Evolutionary conservation across 2,888 invertebrate genomes (phyloP), one percentile per base, ranked within the genome.

Genomic region (Conchocele bisecta): DNA sequence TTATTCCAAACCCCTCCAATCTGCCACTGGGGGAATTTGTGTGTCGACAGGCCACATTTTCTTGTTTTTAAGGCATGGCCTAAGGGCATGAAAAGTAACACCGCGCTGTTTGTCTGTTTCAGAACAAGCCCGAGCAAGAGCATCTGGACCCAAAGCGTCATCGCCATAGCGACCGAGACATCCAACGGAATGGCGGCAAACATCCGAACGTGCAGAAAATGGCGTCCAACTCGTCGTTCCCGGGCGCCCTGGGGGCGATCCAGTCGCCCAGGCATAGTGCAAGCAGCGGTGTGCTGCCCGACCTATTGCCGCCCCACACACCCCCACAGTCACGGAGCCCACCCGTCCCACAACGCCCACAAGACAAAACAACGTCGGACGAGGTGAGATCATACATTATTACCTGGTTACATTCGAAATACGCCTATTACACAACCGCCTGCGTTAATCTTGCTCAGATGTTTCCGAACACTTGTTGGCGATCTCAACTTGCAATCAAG

Each of bases 291-390:
- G 98, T 98, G 64, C 93, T 98, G 83, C 98, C 98, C 60, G 98
- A 98, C 93, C 94, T 98, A 84, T 94, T 98, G 82, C 98, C 97
- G 90, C 97, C 91, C 6, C 91, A 91, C 77, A 89, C 89, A 9
- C 89, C 90, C 79, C 79, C 89, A 33, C 86, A 86, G 84, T 83
- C 86, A 31, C 78, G 86, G 20, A 83, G 85, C n/a, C 84, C 85
- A 82, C 96, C 96, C 35, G 96, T 97, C 70, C 95, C 95, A 82
- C 95, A 96, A 85, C 93, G 97, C 59, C 88, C 89, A 4, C 96
- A 95, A 90, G 98, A 98, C 93, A 97, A 97, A 91, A 95, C 96
- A 82, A 96, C 96, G 87, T 97, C 96, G 90, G 98, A 98, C 92
- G 98, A 98, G 96, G 98, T 98, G 93, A 93, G 94, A 64, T n/a